A percentile compares a stretch with the other conserved stretches of the same genome.
Evolutionary conservation across 2,888 invertebrate genomes (phyloP).

Genomic region (Leucophora obtusa): DNA sequence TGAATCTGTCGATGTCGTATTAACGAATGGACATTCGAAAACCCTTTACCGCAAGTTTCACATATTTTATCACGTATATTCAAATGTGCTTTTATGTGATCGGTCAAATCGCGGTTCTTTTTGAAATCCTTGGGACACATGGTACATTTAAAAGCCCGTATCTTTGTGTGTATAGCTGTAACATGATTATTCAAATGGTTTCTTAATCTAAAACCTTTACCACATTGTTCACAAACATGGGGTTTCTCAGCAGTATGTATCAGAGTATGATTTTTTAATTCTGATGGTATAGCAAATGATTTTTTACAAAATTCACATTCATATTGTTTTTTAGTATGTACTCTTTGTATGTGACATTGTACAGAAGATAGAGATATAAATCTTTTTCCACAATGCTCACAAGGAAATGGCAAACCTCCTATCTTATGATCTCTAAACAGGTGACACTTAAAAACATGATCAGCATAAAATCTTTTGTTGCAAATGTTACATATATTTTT

Average conservation of each 20-base stretch:
- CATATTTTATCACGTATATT: conserved; percentile 74
- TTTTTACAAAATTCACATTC: conserved; percentile 68
- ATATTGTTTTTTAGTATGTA: conserved; percentile 69
- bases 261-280: conserved; percentile 66
- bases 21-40: conserved; percentile 71
- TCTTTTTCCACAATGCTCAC: conserved; percentile 67
- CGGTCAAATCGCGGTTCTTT: conserved; percentile 69
- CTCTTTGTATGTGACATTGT: conserved; percentile 66
- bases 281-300: conserved; percentile 68
- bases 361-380: conserved; percentile 66
- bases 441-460: conserved; percentile 68
- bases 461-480: conserved; percentile 64
- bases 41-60: conserved; percentile 72
- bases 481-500: conserved; percentile 69
- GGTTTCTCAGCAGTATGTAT: conserved; percentile 71
- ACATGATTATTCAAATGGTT: conserved; percentile 68
- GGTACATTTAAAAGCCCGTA: conserved; percentile 59
- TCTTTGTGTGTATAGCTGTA: conserved; percentile 57
- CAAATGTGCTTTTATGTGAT: conserved; percentile 72
- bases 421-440: conserved; percentile 68
- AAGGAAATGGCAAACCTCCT: conserved; percentile 71
- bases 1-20: conserved; percentile 73
- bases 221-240: conserved; percentile 71
- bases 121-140: conserved; percentile 68
- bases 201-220: conserved; percentile 70